A percentile compares a stretch with the other conserved stretches of the same genome.
These are phyloP conservation scores for Neuroscelio doddi DNA, from an alignment of 2,888 invertebrate species.

Conservation along the genomic window DNA sequence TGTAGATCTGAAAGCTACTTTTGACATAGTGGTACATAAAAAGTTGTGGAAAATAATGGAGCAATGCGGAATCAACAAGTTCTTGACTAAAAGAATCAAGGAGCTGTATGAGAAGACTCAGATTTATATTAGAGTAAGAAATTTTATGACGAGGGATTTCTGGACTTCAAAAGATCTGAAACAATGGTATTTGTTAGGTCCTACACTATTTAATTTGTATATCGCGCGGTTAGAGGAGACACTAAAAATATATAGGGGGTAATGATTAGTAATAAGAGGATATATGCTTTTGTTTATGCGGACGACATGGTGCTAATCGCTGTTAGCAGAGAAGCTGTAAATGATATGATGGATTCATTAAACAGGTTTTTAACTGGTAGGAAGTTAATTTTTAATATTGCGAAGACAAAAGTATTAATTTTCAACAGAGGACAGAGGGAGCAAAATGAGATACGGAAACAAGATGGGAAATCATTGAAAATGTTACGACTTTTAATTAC, in stretches of 20 bases:
- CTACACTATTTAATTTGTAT: conserved; percentile 36
- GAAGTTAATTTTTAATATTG: conserved; percentile 3
- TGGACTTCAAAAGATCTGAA: conserved; percentile 41
- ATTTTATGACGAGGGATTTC: conserved; percentile 17
- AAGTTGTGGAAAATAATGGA: conserved; percentile 38
- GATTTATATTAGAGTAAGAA: conserved; percentile 14
- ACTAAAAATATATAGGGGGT: too few relatives aligned
- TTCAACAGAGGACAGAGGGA: neutral
- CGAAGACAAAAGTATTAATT: neutral
- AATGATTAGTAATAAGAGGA: neutral
- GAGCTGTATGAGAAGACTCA: conserved; percentile 27
- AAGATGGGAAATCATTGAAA: neutral
- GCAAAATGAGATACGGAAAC: neutral
- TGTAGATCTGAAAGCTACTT: conserved; percentile 46
- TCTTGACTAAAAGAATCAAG: conserved; percentile 17
- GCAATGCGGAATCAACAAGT: conserved; percentile 5
- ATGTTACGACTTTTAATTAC: neutral
- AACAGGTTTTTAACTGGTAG: conserved; percentile 6
- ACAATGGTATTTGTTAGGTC: conserved; percentile 47
- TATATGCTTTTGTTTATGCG: conserved; percentile 14
- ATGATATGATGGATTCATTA: conserved; percentile 9
- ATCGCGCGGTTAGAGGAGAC: conserved; percentile 22
- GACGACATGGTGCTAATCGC: conserved; percentile 21
- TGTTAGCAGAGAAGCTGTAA: neutral
- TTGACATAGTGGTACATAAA: conserved; percentile 41